Evolutionary conservation across 2,888 invertebrate genomes (phyloP).

Genomic region (Aphidius colemani): DNA sequence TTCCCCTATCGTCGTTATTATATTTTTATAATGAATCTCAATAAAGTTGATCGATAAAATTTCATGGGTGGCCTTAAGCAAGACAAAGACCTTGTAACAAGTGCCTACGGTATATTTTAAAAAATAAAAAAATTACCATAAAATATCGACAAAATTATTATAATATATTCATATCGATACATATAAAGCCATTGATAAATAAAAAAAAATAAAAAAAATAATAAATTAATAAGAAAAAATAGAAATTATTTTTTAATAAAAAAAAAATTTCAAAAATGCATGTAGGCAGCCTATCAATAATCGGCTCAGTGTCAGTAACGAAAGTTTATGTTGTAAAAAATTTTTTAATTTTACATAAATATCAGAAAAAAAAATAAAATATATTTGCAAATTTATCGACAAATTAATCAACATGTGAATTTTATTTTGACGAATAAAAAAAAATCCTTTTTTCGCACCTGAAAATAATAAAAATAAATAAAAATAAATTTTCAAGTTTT

Average conservation of each 20-base stretch:
- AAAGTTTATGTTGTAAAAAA: too few relatives aligned
- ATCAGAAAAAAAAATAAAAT: background rate
- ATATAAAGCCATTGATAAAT: background rate
- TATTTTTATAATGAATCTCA: constrained; percentile 30
- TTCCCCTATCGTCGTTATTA: constrained; percentile 2
- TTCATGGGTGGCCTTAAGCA: constrained; percentile 15
- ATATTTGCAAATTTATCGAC: background rate
- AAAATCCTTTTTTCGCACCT: background rate
- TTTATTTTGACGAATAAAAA: constrained; percentile 2
- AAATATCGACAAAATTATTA: constrained; percentile 8
- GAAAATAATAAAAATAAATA: too few relatives aligned
- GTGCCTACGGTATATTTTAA: constrained; percentile 9
- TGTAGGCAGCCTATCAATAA: background rate
- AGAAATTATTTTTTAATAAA: background rate
- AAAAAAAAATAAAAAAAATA: background rate
- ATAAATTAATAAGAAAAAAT: background rate
- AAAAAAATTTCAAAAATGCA: background rate
- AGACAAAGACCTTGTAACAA: constrained; percentile 16
- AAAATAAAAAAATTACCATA: constrained; percentile 7
- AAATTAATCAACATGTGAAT: constrained; percentile 1
- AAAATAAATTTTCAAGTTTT: background rate
- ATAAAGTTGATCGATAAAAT: constrained; percentile 27
- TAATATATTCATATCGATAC: constrained; percentile 8
- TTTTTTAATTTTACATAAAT: background rate
- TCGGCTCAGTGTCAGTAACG: too few relatives aligned